phyloP scores from a whole-genome alignment of 1,140 invertebrate species.

The Zaprionus kolodkinae region DNA sequence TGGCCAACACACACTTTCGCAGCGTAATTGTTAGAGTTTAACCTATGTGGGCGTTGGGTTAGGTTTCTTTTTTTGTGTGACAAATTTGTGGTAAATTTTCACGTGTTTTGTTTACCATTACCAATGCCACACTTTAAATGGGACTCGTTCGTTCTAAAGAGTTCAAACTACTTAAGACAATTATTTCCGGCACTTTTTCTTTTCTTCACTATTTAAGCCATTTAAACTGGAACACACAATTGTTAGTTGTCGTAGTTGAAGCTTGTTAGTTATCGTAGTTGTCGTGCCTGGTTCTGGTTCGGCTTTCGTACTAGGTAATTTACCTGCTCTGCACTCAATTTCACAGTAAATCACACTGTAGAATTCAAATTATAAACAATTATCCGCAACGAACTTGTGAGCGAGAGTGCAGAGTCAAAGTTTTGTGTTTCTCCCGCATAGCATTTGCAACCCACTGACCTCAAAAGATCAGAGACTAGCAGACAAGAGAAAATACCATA shows the following conservation, averaged over 20 bases:
- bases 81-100: background rate
- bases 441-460: constrained; percentile 62
- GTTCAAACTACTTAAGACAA: constrained; percentile 79
- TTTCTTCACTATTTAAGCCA: constrained; percentile 39
- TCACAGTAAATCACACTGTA: constrained; percentile 71
- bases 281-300: constrained; percentile 32
- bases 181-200: constrained; percentile 80
- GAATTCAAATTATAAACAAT: constrained; percentile 77
- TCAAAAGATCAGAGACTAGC: constrained; percentile 48
- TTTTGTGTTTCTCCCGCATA: constrained; percentile 24
- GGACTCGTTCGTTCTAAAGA: constrained; percentile 49
- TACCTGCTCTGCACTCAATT: constrained; percentile 61
- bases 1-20: constrained; percentile 46
- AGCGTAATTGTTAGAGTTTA: background rate
- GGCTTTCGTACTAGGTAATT: constrained; percentile 25
- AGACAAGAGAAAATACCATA: constrained; percentile 50
- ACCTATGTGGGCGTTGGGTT: background rate
- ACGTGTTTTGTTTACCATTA: background rate
- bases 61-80: background rate
- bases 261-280: constrained; percentile 2
- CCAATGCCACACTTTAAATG: constrained; percentile 14
- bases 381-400: constrained; percentile 60
- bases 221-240: constrained; percentile 62
- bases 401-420: constrained; percentile 45
- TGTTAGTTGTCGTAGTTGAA: constrained; percentile 35